Percentiles rank a stretch among this genome's conserved stretches.
Evolutionary conservation across 2,797 vertebrate species (phyloP).

Genomic region (Sylvilagus floridanus): DNA sequence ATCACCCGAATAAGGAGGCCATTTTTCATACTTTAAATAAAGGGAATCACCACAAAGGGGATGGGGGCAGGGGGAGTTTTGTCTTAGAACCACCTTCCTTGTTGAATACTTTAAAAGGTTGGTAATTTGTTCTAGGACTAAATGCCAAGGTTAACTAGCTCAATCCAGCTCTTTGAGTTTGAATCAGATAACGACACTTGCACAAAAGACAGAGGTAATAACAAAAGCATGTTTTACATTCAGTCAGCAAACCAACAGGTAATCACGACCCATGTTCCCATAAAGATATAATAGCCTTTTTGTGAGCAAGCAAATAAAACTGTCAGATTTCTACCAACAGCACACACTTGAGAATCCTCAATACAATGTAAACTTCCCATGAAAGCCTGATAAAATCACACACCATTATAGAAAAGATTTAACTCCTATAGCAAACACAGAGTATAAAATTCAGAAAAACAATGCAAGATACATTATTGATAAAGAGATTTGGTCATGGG

Average conservation of each 20-base stretch:
- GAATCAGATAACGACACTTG: slow-evolving; percentile 62
- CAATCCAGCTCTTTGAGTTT: slow-evolving; percentile 34
- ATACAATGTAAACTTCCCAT: neutral
- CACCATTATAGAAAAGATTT: slow-evolving; percentile 48
- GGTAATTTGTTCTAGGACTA: slow-evolving; percentile 49
- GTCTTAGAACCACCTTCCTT: neutral
- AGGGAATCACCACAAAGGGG: neutral
- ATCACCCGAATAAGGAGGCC: neutral
- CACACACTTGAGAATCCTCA: slow-evolving; percentile 38
- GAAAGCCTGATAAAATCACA: slow-evolving; percentile 36
- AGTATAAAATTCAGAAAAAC: slow-evolving; percentile 50
- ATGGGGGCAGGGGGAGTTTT: neutral
- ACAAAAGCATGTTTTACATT: slow-evolving; percentile 71
- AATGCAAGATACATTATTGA: neutral
- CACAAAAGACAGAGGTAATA: slow-evolving; percentile 61
- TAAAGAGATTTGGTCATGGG: neutral
- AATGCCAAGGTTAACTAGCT: slow-evolving; percentile 52
- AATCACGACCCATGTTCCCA: slow-evolving; percentile 46
- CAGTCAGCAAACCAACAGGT: slow-evolving; percentile 42
- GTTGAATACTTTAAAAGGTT: slow-evolving; percentile 19
- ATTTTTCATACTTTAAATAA: neutral
- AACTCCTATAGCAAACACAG: slow-evolving; percentile 14
- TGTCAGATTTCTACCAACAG: slow-evolving; percentile 10
- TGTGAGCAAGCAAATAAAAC: slow-evolving; percentile 57
- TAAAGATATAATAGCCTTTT: slow-evolving; percentile 57